Evolutionary conservation across 2,113 vertebrate species (phyloP).

Genomic region (Gavialis gangeticus): DNA sequence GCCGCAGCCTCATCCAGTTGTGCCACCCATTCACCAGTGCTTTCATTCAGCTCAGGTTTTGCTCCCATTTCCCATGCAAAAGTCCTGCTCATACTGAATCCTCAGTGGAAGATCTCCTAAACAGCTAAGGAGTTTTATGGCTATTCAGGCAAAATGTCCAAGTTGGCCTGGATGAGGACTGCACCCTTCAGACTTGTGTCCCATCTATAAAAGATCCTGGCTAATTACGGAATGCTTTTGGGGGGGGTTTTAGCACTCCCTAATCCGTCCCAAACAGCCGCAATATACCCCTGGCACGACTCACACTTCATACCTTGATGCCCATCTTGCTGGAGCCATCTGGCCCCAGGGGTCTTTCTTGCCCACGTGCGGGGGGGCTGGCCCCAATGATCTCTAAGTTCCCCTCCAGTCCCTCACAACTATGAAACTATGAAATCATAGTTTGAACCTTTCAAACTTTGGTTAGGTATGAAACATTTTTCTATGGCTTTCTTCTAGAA

Average conservation of each 20-base stretch:
- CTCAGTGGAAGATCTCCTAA: background rate
- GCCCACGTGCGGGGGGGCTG: too few species aligned
- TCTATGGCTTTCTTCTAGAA: background rate
- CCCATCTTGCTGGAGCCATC: too few species aligned
- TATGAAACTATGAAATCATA: background rate
- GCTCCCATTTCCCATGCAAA: rapidly evolving
- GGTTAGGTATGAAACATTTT: background rate
- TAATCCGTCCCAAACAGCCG: background rate
- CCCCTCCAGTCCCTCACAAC: background rate
- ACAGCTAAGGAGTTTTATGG: background rate
- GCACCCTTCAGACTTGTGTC: background rate
- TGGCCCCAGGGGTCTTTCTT: too few species aligned
- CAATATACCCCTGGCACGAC: too few species aligned
- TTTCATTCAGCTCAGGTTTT: background rate
- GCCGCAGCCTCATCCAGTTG: background rate
- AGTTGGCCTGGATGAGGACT: background rate
- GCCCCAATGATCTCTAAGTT: background rate
- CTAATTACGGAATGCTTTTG: too few species aligned
- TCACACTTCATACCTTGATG: too few species aligned
- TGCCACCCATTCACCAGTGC: rapidly evolving
- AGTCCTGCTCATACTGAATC: background rate
- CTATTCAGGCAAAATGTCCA: background rate
- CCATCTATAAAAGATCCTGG: background rate
- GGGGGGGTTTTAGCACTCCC: background rate
- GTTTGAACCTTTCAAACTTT: background rate